These are phyloP conservation scores for Eidolon dupreanum DNA, from an alignment of 2,797 vertebrate genomes.

Conservation along the genomic window DNA sequence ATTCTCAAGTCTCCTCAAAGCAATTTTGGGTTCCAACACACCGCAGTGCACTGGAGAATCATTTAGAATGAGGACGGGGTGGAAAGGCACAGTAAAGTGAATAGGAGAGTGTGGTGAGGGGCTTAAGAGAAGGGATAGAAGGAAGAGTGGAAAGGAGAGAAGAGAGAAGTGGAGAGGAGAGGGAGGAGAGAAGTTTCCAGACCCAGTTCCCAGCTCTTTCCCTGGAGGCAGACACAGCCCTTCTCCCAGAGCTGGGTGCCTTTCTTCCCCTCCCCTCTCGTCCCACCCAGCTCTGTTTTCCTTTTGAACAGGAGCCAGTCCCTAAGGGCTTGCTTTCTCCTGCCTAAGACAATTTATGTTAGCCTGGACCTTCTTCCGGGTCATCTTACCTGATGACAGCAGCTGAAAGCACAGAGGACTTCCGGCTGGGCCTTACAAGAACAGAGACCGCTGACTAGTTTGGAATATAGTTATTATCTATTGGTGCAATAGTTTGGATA, in stretches of 20 bases:
- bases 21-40: neutral
- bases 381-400: neutral
- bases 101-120: neutral
- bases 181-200: too few species aligned
- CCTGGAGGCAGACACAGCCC: neutral
- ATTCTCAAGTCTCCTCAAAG: neutral
- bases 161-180: rapidly evolving
- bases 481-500: neutral
- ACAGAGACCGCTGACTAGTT: neutral
- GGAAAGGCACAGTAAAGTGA: too few species aligned
- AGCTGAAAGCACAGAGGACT: neutral
- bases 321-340: neutral
- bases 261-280: neutral
- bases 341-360: neutral
- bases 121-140: neutral
- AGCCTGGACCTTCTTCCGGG: neutral
- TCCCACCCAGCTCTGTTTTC: neutral
- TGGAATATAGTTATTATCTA: neutral
- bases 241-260: neutral
- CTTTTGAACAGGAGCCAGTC: neutral
- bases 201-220: neutral
- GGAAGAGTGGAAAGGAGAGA: rapidly evolving
- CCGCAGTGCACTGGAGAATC: neutral
- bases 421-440: neutral
- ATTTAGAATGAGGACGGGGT: neutral